Evolutionary conservation across 2,797 vertebrate species (phyloP), one percentile per base, ranked within the genome.

Genomic region (Ctenosaura bakeri): DNA sequence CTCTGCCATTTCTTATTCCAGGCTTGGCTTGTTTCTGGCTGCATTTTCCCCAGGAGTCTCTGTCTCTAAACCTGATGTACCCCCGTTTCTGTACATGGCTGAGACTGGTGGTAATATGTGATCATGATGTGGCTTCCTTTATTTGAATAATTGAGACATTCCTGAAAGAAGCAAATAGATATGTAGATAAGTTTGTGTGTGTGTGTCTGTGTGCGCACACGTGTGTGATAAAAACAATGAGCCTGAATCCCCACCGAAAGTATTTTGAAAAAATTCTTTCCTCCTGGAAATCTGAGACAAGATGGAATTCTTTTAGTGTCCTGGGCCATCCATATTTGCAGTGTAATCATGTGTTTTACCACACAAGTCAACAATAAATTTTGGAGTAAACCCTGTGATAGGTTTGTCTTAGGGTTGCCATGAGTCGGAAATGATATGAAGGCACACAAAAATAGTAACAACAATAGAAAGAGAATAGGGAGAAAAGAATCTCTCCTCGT

Each of bases 251-350:
- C 35, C 26, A 24, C 20, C 76, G 13, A 32, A 69, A 12, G 26
- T 32, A 50, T 24, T 14, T 74, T n/a, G 8, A 54, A 56, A 18
- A 52, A 74, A 35, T 85, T 38, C 46, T 35, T 9, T 83, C 22
- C 4, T 12, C 42, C 56, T 59, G 20, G 80, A 62, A 73, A 52
- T 84, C 29, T 20, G 14, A 71, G 8, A 71, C 29, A 50, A 73
- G 52, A 54, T 22, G 14, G 29, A 56, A 13, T 56, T 54, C 0
- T 32, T 52, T 92, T 32, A 29, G 74, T 26, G 93, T 89, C 76
- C 93, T 93, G 91, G 56, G 46, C 24, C 35, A 87, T 87, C 50
- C 62, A 77, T 74, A 88, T 81, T 90, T 69, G 90, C 83, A 85
- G 73, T 87, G 89, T 69, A 87, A 77, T 62, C 56, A 82, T 50